Evolutionary conservation across 2,888 invertebrate species (phyloP).

Genomic region (Antheraea yamamai): DNA sequence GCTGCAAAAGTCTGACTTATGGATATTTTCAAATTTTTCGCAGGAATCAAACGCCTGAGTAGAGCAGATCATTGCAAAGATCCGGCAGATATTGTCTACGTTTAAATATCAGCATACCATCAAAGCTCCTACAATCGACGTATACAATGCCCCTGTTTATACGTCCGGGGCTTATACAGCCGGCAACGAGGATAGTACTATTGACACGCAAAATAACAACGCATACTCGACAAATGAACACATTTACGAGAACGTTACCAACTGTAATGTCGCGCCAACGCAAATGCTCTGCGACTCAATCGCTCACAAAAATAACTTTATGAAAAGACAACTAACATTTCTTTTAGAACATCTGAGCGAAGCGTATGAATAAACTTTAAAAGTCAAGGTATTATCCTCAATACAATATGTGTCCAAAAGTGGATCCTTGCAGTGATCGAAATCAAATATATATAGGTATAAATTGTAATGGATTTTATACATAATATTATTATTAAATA

Average conservation of each 20-base stretch:
- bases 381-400: conserved; percentile 74
- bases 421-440: conserved; percentile 83
- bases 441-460: conserved; percentile 59
- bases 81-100: conserved; percentile 89
- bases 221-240: conserved; percentile 46
- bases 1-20: conserved; percentile 64
- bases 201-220: conserved; percentile 70
- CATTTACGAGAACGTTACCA: conserved; percentile 70
- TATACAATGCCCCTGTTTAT: conserved; percentile 68
- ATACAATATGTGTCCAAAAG: conserved; percentile 72
- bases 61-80: conserved; percentile 93
- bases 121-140: conserved; percentile 77
- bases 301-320: conserved; percentile 75
- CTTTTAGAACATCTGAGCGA: conserved; percentile 85
- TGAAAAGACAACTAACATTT: conserved; percentile 82
- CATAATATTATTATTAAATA: conserved; percentile 61
- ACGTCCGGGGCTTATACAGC: conserved; percentile 50
- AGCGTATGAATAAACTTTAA: conserved; percentile 82
- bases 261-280: conserved; percentile 77
- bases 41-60: conserved; percentile 95
- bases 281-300: conserved; percentile 75
- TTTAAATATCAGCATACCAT: conserved; percentile 85
- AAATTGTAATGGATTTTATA: conserved; percentile 74
- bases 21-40: conserved; percentile 75
- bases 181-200: conserved; percentile 66